These are phyloP conservation scores for Apis cerana DNA, from an alignment of 1,140 invertebrate genomes.

Conservation along the genomic window DNA sequence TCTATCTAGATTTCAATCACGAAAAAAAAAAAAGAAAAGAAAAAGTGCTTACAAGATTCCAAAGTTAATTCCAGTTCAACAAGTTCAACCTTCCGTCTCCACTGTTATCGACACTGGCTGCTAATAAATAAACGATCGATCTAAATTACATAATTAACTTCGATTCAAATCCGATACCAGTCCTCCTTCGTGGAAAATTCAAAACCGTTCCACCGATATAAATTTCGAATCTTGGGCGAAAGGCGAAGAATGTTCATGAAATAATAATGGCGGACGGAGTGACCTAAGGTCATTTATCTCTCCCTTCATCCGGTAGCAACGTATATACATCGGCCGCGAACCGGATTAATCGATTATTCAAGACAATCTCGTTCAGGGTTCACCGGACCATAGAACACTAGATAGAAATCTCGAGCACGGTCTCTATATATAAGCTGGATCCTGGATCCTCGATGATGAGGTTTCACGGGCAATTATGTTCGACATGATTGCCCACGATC, in stretches of 20 bases:
- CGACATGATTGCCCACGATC: conserved; percentile 36
- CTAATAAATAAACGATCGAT: conserved; percentile 13
- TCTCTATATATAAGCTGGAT: neutral
- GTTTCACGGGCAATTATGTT: conserved; percentile 46
- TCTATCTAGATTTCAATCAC: too few relatives aligned
- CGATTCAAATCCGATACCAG: neutral
- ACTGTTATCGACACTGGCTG: neutral
- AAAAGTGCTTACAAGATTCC: neutral
- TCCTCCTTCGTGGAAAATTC: neutral
- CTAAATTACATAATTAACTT: conserved; percentile 30
- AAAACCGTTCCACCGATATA: neutral
- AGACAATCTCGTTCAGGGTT: conserved; percentile 37
- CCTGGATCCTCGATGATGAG: conserved; percentile 38
- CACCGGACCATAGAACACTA: conserved; percentile 7
- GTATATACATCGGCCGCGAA: neutral
- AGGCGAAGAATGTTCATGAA: conserved; percentile 16
- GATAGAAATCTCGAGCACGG: neutral
- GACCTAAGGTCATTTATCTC: conserved; percentile 40
- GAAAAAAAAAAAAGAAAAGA: neutral
- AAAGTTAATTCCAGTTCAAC: neutral
- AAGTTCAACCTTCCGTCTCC: neutral
- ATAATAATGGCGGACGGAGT: conserved; percentile 15
- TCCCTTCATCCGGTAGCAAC: conserved; percentile 33
- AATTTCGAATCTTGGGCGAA: conserved; percentile 31
- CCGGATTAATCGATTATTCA: conserved; percentile 50